These are phyloP conservation scores for Acanthurus lineatus DNA, from an alignment of 2,797 vertebrate species.

Conservation along the genomic window DNA sequence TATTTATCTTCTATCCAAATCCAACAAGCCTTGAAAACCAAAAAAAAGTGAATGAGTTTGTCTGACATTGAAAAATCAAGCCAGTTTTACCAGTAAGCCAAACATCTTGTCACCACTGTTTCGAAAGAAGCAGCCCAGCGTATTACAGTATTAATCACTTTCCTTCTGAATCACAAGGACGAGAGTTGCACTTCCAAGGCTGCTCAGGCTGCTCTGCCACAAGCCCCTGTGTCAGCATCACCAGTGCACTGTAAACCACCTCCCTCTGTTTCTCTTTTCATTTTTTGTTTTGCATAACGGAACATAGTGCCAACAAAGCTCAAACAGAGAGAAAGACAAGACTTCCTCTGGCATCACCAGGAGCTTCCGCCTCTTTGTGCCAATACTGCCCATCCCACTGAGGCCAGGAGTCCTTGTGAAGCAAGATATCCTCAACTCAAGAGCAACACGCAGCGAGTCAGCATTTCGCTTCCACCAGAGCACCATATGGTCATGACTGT, in stretches of 20 bases:
- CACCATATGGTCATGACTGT: constrained; percentile 77
- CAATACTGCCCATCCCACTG: constrained; percentile 80
- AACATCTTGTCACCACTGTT: constrained; percentile 24
- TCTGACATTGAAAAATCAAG: constrained; percentile 20
- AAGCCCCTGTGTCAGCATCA: constrained; percentile 58
- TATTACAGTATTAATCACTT: constrained; percentile 26
- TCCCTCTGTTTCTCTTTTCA: constrained; percentile 43
- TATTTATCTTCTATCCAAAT: constrained; percentile 3
- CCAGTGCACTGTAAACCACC: constrained; percentile 49
- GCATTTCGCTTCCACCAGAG: constrained; percentile 71
- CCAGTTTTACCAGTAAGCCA: background rate
- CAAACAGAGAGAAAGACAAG: constrained; percentile 76
- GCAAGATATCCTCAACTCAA: constrained; percentile 56
- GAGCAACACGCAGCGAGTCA: constrained; percentile 72
- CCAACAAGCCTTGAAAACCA: constrained; percentile 14
- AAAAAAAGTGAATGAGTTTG: background rate
- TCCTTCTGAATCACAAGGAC: constrained; percentile 40
- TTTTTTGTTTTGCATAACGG: constrained; percentile 62
- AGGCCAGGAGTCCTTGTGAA: constrained; percentile 64
- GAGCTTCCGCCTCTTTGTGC: constrained; percentile 82
- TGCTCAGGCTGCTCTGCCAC: constrained; percentile 65
- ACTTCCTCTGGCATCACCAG: constrained; percentile 83
- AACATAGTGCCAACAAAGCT: constrained; percentile 70
- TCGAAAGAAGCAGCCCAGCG: constrained; percentile 7
- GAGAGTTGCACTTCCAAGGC: constrained; percentile 51